phyloP scores from a whole-genome alignment of 2,888 invertebrate species.

The Drosophila percnosoma region DNA sequence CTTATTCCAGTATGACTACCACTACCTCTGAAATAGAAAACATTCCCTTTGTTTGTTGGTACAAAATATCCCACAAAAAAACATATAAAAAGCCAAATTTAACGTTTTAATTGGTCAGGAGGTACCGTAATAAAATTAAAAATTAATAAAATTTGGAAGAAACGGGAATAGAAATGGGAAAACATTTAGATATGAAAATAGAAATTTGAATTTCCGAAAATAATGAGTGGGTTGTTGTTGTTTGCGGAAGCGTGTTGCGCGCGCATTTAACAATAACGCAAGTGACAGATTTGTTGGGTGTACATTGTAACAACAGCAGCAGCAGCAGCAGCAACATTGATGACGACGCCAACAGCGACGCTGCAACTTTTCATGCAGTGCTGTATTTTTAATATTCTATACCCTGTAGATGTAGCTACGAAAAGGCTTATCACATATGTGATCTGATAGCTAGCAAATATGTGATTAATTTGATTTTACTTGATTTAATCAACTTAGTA shows the following conservation, averaged over 20 bases:
- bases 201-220: neutral
- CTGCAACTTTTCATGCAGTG: slow-evolving; percentile 55
- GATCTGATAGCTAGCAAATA: neutral
- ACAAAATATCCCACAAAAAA: neutral
- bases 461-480: too few species aligned
- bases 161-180: neutral
- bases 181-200: neutral
- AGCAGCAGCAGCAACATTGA: slow-evolving; percentile 29
- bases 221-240: neutral
- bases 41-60: neutral
- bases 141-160: neutral
- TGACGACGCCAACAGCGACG: slow-evolving; percentile 43
- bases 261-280: slow-evolving; percentile 14
- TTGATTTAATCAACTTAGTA: neutral
- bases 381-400: slow-evolving; percentile 54
- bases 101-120: neutral
- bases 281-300: slow-evolving; percentile 63
- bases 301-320: slow-evolving; percentile 16
- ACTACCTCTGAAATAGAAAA: neutral
- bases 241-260: neutral
- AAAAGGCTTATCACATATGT: neutral
- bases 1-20: neutral
- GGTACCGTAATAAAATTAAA: neutral
- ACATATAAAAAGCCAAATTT: neutral
- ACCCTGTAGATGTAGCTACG: slow-evolving; percentile 11